Evolutionary conservation across 64 coral and sea anemone genomes (phyloP).

Genomic region (Exaiptasia diaphana): DNA sequence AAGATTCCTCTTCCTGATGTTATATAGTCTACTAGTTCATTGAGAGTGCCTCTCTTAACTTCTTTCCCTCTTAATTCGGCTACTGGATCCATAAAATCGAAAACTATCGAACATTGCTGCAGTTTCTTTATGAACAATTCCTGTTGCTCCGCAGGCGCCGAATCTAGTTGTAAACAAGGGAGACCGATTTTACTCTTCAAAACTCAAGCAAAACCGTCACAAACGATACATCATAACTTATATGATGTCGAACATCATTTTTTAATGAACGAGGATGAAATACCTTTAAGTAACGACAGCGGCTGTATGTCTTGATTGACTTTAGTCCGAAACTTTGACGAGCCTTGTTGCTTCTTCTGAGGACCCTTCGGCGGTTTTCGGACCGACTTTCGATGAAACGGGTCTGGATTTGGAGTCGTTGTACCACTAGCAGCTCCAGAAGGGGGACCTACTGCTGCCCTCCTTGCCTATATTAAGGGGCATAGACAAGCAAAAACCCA

Average conservation of each 20-base stretch:
- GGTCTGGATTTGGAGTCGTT: slow-evolving; percentile 79
- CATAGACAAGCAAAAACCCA: slow-evolving; percentile 43
- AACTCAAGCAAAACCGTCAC: background rate
- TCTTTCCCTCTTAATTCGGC: slow-evolving; percentile 97
- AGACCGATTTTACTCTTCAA: slow-evolving; percentile 35
- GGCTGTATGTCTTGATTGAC: slow-evolving; percentile 87
- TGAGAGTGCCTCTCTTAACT: slow-evolving; percentile 93
- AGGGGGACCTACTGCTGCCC: slow-evolving; percentile 71
- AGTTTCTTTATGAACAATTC: slow-evolving; percentile 99
- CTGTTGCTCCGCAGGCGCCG: slow-evolving; percentile 91
- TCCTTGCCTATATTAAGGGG: slow-evolving; percentile 69
- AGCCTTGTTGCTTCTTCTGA: slow-evolving; percentile 99
- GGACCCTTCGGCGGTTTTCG: slow-evolving; percentile 93
- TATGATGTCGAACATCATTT: background rate
- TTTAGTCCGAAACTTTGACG: slow-evolving; percentile 96
- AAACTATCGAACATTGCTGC: slow-evolving; percentile 95
- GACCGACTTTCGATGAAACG: slow-evolving; percentile 99
- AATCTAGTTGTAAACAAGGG: slow-evolving; percentile 93
- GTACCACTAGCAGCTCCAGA: slow-evolving; percentile 55
- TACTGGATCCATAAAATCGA: slow-evolving; percentile 99
- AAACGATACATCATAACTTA: slow-evolving; percentile 7
- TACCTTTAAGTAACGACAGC: slow-evolving; percentile 93
- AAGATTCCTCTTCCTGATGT: slow-evolving; percentile 90
- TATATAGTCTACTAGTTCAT: slow-evolving; percentile 98
- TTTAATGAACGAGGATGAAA: background rate